Conservation (phyloP, 2,888 invertebrate genomes). For the Chrysina gloriosa region DNA sequence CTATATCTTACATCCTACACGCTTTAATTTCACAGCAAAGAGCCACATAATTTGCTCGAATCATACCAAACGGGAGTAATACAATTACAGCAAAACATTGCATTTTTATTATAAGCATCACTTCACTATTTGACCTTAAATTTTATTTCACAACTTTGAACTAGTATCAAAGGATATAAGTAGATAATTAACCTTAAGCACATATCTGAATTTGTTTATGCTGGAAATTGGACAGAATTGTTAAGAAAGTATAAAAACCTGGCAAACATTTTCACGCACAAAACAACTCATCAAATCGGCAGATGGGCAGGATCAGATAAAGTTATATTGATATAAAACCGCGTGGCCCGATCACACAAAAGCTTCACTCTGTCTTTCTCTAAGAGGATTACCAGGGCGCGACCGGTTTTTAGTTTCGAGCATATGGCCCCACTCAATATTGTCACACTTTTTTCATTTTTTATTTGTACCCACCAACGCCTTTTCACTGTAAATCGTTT, state of each 20-base stretch:
- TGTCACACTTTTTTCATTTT: slow-evolving; percentile 37
- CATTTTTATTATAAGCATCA: no score
- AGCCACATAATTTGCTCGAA: no score
- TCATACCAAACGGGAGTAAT: no score
- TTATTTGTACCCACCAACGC: slow-evolving; percentile 34
- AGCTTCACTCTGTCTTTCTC: slow-evolving; percentile 46
- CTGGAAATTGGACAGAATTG: no score
- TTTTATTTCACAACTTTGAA: no score
- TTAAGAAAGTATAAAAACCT: slow-evolving; percentile 33
- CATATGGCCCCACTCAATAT: slow-evolving; percentile 52
- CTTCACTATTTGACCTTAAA: no score
- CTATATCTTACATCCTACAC: no score
- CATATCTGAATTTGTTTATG: no score
- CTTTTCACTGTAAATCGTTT: slow-evolving; percentile 38
- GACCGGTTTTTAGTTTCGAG: slow-evolving; percentile 61
- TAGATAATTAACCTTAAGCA: no score
- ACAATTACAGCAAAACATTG: no score
- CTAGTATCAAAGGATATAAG: no score
- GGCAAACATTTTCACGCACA: slow-evolving; percentile 35
- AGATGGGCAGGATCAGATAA: slow-evolving; percentile 57
- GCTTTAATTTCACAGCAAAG: no score
- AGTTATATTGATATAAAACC: slow-evolving; percentile 61
- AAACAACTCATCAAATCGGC: slow-evolving; percentile 41
- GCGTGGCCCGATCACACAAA: slow-evolving; percentile 58
- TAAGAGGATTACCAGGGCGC: slow-evolving; percentile 57